Evolutionary conservation across 1,140 invertebrate species (phyloP).

Genomic region (Delia radicum): DNA sequence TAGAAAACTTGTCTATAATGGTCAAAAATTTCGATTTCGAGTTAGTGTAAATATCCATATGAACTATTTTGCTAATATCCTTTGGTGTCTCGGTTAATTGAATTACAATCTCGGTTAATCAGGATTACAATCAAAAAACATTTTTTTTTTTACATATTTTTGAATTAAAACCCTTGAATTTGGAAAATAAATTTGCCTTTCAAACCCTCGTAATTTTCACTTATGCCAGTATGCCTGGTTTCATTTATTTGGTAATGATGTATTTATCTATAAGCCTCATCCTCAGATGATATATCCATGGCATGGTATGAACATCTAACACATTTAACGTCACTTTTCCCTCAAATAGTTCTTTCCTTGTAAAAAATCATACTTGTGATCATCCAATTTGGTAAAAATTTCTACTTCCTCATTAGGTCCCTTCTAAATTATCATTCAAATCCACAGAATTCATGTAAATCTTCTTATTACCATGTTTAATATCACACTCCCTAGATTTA

Average conservation of each 20-base stretch:
- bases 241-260: not conserved
- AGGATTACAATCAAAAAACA: slow-evolving; percentile 8
- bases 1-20: not conserved
- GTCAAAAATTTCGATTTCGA: not conserved
- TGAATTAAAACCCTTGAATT: not conserved
- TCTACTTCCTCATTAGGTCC: slow-evolving; percentile 23
- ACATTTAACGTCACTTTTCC: not conserved
- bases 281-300: not conserved
- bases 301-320: not conserved
- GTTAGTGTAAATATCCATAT: not conserved
- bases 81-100: slow-evolving; percentile 5
- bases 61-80: no score
- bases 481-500: not conserved
- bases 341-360: slow-evolving; percentile 17
- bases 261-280: not conserved
- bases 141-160: no score
- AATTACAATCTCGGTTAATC: slow-evolving; percentile 4
- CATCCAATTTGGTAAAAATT: slow-evolving; percentile 26
- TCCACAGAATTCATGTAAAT: slow-evolving; percentile 16
- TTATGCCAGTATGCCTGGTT: not conserved
- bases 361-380: slow-evolving; percentile 13
- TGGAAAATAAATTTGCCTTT: not conserved
- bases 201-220: not conserved
- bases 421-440: slow-evolving; percentile 1
- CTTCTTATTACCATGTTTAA: not conserved